Evolutionary conservation across 64 coral and sea anemone genomes (phyloP).

Genomic region (Platygyra sinensis): DNA sequence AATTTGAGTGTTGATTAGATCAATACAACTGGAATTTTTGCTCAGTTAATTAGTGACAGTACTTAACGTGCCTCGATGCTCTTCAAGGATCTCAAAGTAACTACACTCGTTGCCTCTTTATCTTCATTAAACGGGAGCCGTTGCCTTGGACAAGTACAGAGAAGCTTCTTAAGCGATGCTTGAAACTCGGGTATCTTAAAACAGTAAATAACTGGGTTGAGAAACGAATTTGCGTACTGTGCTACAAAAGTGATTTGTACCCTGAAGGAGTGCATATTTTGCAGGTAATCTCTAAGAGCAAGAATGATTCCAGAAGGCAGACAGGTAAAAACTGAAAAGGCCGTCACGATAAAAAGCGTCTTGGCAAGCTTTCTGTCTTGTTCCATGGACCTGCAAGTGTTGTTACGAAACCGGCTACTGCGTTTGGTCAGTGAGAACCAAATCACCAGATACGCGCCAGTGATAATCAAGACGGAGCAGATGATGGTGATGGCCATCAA

Average conservation of each 20-base stretch:
- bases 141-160: constrained; percentile 1
- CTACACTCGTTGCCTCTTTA: background rate
- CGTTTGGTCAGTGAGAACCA: constrained; percentile 18
- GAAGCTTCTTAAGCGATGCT: background rate
- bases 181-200: constrained; percentile 44
- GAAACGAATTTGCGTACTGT: constrained; percentile 48
- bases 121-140: background rate
- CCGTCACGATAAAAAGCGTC: constrained; percentile 40
- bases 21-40: no score
- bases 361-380: constrained; percentile 23
- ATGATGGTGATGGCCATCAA: background rate
- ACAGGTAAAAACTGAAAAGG: constrained; percentile 19
- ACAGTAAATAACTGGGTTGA: constrained; percentile 52
- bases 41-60: no score
- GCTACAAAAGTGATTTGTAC: background rate
- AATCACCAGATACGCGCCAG: constrained; percentile 26
- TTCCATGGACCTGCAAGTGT: background rate
- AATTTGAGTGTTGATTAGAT: no score
- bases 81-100: constrained; percentile 2
- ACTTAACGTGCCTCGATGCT: background rate
- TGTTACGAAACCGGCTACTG: background rate
- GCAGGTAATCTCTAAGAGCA: background rate
- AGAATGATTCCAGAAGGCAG: background rate
- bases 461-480: constrained; percentile 15
- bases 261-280: constrained; percentile 9